A percentile compares a stretch with the other conserved stretches of the same genome.
phyloP scores from a whole-genome alignment of 1,140 invertebrate species.

The Cyphomyrmex costatus region DNA sequence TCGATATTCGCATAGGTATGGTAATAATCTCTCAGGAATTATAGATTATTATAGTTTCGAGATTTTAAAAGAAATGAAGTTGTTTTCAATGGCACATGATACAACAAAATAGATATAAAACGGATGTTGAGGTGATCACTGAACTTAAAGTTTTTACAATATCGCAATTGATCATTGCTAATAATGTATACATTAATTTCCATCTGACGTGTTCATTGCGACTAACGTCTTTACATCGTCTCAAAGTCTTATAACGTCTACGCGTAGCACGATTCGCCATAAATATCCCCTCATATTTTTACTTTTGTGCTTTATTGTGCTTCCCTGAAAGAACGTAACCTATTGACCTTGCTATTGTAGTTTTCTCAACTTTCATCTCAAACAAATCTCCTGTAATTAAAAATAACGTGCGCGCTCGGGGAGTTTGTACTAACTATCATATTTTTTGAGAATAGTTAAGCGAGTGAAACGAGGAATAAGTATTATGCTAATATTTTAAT shows the following conservation, averaged over 20 bases:
- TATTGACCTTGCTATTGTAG: conserved; percentile 30
- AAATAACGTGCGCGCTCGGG: conserved; percentile 59
- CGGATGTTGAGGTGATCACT: not conserved
- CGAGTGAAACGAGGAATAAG: conserved; percentile 75
- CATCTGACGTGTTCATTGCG: not conserved
- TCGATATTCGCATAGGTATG: not conserved
- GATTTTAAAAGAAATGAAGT: not conserved
- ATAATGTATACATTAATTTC: conserved; percentile 15
- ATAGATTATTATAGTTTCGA: not conserved
- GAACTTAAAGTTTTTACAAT: conserved; percentile 24
- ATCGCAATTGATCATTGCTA: conserved; percentile 10
- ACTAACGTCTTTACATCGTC: conserved; percentile 47
- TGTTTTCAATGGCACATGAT: not conserved
- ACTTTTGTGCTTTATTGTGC: conserved; percentile 67
- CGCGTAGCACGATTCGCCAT: conserved; percentile 36
- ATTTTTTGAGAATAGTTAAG: conserved; percentile 74
- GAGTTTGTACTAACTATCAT: conserved; percentile 77
- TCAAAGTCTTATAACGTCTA: conserved; percentile 29
- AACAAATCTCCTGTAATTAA: conserved; percentile 54
- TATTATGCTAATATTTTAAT: conserved; percentile 8
- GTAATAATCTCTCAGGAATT: not conserved
- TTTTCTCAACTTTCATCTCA: conserved; percentile 8
- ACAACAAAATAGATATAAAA: not conserved
- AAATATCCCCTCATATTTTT: conserved; percentile 54
- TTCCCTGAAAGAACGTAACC: conserved; percentile 51